phyloP scores from a whole-genome alignment of 2,113 vertebrate species.

The Oenanthe oenanthe region DNA sequence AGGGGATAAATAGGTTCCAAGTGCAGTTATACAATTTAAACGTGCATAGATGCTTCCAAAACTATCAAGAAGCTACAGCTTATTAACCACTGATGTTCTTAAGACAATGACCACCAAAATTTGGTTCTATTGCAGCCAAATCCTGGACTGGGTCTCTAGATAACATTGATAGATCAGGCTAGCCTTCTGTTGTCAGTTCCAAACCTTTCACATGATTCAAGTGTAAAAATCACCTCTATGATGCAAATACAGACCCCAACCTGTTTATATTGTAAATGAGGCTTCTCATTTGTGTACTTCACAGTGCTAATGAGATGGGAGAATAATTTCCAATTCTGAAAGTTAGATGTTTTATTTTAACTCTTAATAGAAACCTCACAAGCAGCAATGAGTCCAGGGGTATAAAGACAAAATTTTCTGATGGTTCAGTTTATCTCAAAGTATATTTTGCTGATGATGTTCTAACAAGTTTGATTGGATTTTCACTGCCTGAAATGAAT shows the following conservation, averaged over 20 bases:
- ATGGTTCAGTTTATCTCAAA: conserved; percentile 86
- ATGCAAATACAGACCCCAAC: neutral
- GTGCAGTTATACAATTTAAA: neutral
- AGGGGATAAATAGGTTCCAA: neutral
- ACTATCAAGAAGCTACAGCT: neutral
- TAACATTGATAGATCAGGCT: neutral
- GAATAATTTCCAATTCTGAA: conserved; percentile 66
- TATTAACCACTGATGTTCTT: neutral
- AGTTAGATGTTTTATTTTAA: conserved; percentile 91
- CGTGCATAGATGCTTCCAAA: neutral
- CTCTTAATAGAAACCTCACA: conserved; percentile 85
- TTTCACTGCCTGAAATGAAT: conserved; percentile 82
- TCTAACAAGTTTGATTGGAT: conserved; percentile 83
- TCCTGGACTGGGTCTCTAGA: neutral
- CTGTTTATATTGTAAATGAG: neutral
- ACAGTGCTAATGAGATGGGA: neutral
- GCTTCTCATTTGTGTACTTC: neutral
- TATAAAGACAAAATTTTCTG: conserved; percentile 84
- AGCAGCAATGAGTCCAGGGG: conserved; percentile 78
- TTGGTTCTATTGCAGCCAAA: neutral
- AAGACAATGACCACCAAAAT: neutral
- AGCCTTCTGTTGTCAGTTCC: neutral
- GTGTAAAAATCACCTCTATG: neutral
- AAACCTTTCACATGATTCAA: neutral
- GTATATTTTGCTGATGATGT: conserved; percentile 84